Conservation (phyloP, 2,888 invertebrate genomes). For the Tetranychus piercei region DNA sequence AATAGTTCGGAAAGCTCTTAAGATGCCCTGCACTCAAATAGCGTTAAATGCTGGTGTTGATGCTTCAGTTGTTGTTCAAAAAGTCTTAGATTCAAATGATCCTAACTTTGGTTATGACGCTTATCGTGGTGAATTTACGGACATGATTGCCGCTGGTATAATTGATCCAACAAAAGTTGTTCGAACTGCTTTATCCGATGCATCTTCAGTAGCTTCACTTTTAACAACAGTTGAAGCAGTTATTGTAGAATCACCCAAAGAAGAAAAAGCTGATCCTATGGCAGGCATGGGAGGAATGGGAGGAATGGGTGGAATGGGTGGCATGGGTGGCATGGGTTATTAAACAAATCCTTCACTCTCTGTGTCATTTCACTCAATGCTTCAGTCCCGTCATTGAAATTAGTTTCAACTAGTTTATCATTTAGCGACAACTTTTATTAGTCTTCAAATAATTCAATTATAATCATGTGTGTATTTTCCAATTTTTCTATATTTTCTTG, state of each 20-base stretch:
- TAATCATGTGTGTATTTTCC: too few species aligned
- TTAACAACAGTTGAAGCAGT: slow-evolving; percentile 90
- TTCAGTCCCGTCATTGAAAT: too few species aligned
- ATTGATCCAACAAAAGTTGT: slow-evolving; percentile 96
- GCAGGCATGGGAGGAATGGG: slow-evolving; percentile 51
- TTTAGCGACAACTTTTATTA: too few species aligned
- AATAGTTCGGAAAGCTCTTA: slow-evolving; percentile 63
- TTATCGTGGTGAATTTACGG: slow-evolving; percentile 64
- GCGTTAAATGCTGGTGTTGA: slow-evolving; percentile 82
- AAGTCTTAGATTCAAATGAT: slow-evolving; percentile 57
- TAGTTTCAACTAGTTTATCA: too few species aligned
- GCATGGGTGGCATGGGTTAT: slow-evolving; percentile 29
- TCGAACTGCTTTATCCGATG: slow-evolving; percentile 76
- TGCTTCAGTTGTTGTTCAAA: slow-evolving; percentile 73
- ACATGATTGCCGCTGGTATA: slow-evolving; percentile 81
- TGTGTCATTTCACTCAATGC: not conserved
- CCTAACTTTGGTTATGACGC: slow-evolving; percentile 70
- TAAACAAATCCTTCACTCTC: not conserved
- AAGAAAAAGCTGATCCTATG: slow-evolving; percentile 47
- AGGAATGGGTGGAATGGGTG: slow-evolving; percentile 39
- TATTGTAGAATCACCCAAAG: slow-evolving; percentile 78
- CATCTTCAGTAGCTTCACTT: slow-evolving; percentile 84
- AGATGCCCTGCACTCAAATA: slow-evolving; percentile 76
- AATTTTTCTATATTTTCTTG: too few species aligned
- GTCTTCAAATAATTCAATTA: too few species aligned